A percentile compares a stretch with the other conserved stretches of the same genome.
Conservation (phyloP, 1,140 invertebrate species). For the Macrotrachela quadricornifera region DNA sequence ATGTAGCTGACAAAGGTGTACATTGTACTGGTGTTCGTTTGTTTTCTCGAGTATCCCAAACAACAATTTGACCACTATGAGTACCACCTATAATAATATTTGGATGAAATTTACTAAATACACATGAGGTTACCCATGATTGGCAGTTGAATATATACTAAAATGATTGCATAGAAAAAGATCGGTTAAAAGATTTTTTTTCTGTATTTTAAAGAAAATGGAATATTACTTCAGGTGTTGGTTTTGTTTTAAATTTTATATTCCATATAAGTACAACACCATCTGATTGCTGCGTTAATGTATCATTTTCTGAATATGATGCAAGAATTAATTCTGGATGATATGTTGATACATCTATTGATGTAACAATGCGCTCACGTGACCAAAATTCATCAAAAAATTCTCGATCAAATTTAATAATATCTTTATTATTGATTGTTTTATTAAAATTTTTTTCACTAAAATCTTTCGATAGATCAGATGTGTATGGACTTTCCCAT, state of each 20-base stretch:
- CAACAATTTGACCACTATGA: slow-evolving; percentile 89
- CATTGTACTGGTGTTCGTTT: slow-evolving; percentile 87
- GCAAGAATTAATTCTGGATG: neutral
- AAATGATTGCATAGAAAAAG: neutral
- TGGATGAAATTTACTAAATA: slow-evolving; percentile 89
- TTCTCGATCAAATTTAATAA: too few relatives aligned
- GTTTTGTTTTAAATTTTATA: slow-evolving; percentile 81
- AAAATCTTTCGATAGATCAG: too few relatives aligned
- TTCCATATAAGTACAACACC: slow-evolving; percentile 93
- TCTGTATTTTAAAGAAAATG: neutral
- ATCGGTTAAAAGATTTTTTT: neutral
- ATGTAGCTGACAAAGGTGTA: slow-evolving; percentile 69
- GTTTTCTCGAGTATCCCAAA: slow-evolving; percentile 93
- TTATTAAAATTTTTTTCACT: too few relatives aligned
- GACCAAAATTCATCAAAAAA: too few relatives aligned
- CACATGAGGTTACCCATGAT: slow-evolving; percentile 76
- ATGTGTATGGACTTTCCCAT: too few relatives aligned
- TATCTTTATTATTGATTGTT: too few relatives aligned
- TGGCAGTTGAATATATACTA: slow-evolving; percentile 10
- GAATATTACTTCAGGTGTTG: slow-evolving; percentile 35
- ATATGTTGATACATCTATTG: neutral
- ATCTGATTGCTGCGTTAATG: too few relatives aligned
- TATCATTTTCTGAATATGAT: slow-evolving; percentile 1
- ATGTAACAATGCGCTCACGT: slow-evolving; percentile 67
- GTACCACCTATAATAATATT: slow-evolving; percentile 89